A percentile compares a stretch with the other conserved stretches of the same genome.
Evolutionary conservation across 1,140 invertebrate species (phyloP).

Genomic region (Lepidurus apus): DNA sequence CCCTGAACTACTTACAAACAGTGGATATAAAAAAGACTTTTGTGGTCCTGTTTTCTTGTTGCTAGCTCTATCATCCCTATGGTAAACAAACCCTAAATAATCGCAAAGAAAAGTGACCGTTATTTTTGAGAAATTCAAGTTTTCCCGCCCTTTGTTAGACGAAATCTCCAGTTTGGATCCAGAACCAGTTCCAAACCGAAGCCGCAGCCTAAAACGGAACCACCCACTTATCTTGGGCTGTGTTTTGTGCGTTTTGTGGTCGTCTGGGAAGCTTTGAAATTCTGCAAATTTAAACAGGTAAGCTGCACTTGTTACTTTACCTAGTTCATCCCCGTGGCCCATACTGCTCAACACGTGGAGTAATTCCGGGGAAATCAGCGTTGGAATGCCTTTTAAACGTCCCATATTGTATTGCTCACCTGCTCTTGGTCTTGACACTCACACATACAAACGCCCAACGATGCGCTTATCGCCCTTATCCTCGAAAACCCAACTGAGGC

Average conservation of each 20-base stretch:
- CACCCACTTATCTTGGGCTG: not conserved
- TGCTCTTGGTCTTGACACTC: not conserved
- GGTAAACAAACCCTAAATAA: no score
- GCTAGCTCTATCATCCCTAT: no score
- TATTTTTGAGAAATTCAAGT: no score
- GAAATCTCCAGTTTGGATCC: not conserved
- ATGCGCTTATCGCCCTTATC: not conserved
- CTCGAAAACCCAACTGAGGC: not conserved
- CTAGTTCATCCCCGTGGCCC: constrained; percentile 33
- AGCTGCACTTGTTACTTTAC: constrained; percentile 20
- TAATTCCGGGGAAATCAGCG: constrained; percentile 32
- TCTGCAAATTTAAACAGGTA: not conserved
- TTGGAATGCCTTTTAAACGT: constrained; percentile 34
- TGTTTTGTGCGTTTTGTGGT: not conserved
- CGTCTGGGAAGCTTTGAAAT: not conserved
- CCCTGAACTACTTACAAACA: not conserved
- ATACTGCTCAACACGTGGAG: constrained; percentile 29
- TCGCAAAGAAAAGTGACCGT: no score
- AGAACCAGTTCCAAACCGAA: not conserved
- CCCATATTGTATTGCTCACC: constrained; percentile 21
- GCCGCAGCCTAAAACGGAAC: not conserved
- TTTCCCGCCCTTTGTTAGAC: no score
- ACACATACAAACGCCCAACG: not conserved
- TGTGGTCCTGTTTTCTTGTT: no score
- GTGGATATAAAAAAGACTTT: no score